A percentile compares a stretch with the other conserved stretches of the same genome.
Evolutionary conservation across 2,797 vertebrate genomes (phyloP).

Genomic region (Miichthys miiuy): DNA sequence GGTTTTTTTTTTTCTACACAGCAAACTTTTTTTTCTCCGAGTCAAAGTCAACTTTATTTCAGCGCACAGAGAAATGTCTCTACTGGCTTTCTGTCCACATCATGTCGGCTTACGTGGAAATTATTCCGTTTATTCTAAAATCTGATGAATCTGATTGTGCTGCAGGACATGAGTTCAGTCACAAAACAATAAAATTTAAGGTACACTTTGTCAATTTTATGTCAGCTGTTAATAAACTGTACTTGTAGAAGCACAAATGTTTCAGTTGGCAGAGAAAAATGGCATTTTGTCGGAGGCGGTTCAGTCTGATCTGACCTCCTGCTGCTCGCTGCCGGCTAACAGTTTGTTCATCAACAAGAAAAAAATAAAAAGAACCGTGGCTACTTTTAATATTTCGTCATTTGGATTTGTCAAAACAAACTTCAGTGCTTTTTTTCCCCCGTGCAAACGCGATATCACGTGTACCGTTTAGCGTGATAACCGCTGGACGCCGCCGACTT

Average conservation of each 20-base stretch:
- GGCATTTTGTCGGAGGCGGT: background rate
- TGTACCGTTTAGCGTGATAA: background rate
- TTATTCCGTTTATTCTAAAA: background rate
- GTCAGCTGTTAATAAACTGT: background rate
- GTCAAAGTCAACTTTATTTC: constrained; percentile 29
- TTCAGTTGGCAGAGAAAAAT: constrained; percentile 14
- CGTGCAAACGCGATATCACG: background rate
- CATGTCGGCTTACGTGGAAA: background rate
- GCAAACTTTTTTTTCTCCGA: constrained; percentile 38
- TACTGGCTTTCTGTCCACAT: constrained; percentile 32
- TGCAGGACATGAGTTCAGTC: constrained; percentile 30
- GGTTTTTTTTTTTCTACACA: constrained; percentile 28
- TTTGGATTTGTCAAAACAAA: constrained; percentile 10
- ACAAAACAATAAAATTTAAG: constrained; percentile 15
- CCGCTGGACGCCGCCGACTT: constrained; percentile 14
- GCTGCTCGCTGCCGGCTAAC: background rate
- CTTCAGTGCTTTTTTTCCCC: constrained; percentile 31
- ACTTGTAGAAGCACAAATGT: constrained; percentile 10
- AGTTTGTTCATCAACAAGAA: constrained; percentile 4
- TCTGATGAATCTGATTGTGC: constrained; percentile 38
- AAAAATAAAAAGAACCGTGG: background rate
- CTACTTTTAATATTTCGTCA: constrained; percentile 1
- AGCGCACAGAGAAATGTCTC: constrained; percentile 29
- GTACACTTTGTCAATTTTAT: constrained; percentile 19
- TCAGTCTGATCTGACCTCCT: background rate